phyloP scores from a whole-genome alignment of 2,888 invertebrate genomes.

The Heteromurus nitidus region DNA sequence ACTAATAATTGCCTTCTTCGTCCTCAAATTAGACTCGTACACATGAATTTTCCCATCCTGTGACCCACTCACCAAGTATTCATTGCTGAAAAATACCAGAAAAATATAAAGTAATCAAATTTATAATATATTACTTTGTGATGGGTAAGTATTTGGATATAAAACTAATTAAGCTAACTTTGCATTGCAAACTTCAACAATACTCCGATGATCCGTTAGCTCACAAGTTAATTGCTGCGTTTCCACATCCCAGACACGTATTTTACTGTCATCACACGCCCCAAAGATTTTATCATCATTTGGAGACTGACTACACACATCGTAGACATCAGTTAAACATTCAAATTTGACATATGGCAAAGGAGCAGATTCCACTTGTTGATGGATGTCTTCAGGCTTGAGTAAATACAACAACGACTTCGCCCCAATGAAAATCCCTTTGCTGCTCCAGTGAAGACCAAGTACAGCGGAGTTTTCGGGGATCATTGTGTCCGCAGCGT shows the following conservation, averaged over 20 bases:
- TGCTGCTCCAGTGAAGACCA: conserved; percentile 67
- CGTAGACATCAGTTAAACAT: conserved; percentile 63
- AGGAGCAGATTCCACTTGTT: conserved; percentile 31
- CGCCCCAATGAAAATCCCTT: conserved; percentile 64
- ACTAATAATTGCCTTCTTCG: conserved; percentile 56
- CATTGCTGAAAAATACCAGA: conserved; percentile 53
- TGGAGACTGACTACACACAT: conserved; percentile 54
- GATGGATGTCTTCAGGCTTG: conserved; percentile 32
- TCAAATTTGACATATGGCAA: conserved; percentile 58
- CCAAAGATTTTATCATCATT: conserved; percentile 53
- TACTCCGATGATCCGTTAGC: conserved; percentile 48
- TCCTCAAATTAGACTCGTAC: conserved; percentile 65
- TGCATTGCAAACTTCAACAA: conserved; percentile 66
- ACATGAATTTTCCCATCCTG: conserved; percentile 69
- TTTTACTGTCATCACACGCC: conserved; percentile 68
- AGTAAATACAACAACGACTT: conserved; percentile 62
- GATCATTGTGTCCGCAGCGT: conserved; percentile 44
- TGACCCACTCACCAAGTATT: conserved; percentile 67
- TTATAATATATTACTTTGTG: too few relatives aligned
- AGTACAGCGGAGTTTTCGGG: conserved; percentile 61
- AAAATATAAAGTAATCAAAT: background rate
- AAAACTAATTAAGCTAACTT: conserved; percentile 59
- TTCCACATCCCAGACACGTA: conserved; percentile 67
- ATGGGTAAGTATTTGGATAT: too few relatives aligned
- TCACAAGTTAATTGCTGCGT: conserved; percentile 59